phyloP scores from a whole-genome alignment of 2,797 vertebrate genomes.

The Paedocypris micromegethes region DNA sequence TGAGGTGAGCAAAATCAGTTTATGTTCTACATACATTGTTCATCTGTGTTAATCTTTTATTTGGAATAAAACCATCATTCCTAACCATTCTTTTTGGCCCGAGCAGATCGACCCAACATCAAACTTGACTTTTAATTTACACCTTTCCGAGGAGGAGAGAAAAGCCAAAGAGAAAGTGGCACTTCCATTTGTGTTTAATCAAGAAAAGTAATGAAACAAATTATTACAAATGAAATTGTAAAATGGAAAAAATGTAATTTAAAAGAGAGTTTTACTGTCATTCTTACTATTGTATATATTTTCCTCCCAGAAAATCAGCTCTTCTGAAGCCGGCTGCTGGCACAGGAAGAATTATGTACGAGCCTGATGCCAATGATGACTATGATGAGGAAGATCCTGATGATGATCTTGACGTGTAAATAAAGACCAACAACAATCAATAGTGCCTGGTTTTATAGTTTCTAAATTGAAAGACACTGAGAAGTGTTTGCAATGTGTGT shows the following conservation, averaged over 20 bases:
- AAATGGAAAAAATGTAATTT: no score
- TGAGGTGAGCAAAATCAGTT: constrained; percentile 54
- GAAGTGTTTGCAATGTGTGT: no score
- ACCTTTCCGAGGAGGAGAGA: constrained; percentile 70
- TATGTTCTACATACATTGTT: not conserved
- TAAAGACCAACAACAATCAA: not conserved
- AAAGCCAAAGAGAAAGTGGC: constrained; percentile 74
- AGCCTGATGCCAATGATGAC: constrained; percentile 74
- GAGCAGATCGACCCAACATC: constrained; percentile 67
- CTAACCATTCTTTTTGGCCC: not conserved
- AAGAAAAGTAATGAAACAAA: constrained; percentile 68
- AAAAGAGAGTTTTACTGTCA: no score
- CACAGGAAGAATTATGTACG: constrained; percentile 69
- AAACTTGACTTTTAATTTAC: constrained; percentile 81
- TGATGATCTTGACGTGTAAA: constrained; percentile 78
- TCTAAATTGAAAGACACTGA: no score
- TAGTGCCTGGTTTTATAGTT: no score
- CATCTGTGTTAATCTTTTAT: no score
- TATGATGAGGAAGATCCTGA: constrained; percentile 81
- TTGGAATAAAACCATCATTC: no score
- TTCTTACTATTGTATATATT: not conserved
- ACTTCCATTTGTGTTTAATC: constrained; percentile 81
- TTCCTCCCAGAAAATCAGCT: constrained; percentile 64
- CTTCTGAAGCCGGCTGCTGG: constrained; percentile 63
- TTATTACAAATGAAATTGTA: not conserved